Base-by-base conservation (phyloP, 2,113 vertebrate genomes). In the Mesoclemmys tuberculata region DNA sequence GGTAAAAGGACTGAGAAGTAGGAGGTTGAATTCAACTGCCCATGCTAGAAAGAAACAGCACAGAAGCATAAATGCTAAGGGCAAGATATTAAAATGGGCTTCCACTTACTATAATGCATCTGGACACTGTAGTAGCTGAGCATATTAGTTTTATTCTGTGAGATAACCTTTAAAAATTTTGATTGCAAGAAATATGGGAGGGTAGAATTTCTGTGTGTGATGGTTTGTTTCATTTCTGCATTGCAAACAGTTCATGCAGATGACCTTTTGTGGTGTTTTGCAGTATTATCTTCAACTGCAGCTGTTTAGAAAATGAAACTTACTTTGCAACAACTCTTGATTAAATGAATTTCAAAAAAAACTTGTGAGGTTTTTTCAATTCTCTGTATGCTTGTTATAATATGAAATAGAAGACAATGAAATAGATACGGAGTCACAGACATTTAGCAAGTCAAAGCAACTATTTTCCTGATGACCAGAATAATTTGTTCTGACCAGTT, bases 281-380 rank as follows among this genome's bases (percentile, higher is more conserved):
- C 71, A 16, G 2, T 46, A 27, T 52, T 61, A 21, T 16, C 41
- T 49, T 58, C 64, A 51, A 29, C 46, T 11, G 54, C 87, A 48
- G 0, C 0, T 71, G 84, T 55, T 38, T 77, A 78, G 83, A 71
- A 71, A 95, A 16, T 4, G 11, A 41, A 26, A 3, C 49, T 58
- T 89, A 9, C 46, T 88, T 87, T 94, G 77, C 35, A 93, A 74
- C 16, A 88, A 55, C 31, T 75, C 49, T 26, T 52, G 48, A 84
- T 84, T 14, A 52, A 88, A 54, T 44, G 14, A 44, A 52, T 48
- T n/a, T 86, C 87, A 77, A 46, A n/a, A 68, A 68, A 74, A 56
- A 22, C 49, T 46, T 71, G 49, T 3, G 10, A 75, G 26, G 51
- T 18, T 52, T 52, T 44, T 18, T 81, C 87, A 38, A 13, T 80